These are phyloP conservation scores for Hystrix cristata DNA, from an alignment of 2,113 vertebrate genomes.

Conservation along the genomic window DNA sequence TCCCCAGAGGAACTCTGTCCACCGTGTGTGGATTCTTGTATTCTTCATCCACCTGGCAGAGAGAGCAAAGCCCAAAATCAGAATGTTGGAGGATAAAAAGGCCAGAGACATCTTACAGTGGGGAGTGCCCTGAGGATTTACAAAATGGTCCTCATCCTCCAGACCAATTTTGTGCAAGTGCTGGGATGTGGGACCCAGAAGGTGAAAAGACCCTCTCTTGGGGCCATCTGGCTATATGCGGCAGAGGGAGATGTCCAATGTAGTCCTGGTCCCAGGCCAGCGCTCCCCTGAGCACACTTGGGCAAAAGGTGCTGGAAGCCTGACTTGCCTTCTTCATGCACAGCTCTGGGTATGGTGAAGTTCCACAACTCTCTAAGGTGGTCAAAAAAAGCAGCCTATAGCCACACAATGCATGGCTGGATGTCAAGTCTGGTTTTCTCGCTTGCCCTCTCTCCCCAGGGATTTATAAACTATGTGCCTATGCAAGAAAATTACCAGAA, in stretches of 20 bases:
- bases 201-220: not conserved
- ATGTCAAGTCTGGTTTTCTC: not conserved
- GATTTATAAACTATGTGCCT: not conserved
- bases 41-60: constrained; percentile 95
- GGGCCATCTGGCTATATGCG: not conserved
- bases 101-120: not conserved
- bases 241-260: not conserved
- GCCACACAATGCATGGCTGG: not conserved
- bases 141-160: not conserved
- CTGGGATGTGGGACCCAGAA: not conserved
- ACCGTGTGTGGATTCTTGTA: constrained; percentile 95
- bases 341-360: not conserved
- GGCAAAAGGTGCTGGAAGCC: not conserved
- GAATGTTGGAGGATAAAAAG: constrained; percentile 7
- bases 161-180: not conserved
- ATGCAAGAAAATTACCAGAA: constrained; percentile 67
- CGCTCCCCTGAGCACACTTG: not conserved
- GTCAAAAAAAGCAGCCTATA: not conserved
- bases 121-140: not conserved
- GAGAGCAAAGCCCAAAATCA: constrained; percentile 68
- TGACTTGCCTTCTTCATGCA: not conserved
- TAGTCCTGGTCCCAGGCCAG: not conserved
- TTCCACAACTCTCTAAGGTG: not conserved
- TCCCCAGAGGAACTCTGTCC: constrained; percentile 94
- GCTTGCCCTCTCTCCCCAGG: not conserved